These are phyloP conservation scores for Ameiurus melas DNA, from an alignment of 2,113 vertebrate genomes.

Conservation along the genomic window DNA sequence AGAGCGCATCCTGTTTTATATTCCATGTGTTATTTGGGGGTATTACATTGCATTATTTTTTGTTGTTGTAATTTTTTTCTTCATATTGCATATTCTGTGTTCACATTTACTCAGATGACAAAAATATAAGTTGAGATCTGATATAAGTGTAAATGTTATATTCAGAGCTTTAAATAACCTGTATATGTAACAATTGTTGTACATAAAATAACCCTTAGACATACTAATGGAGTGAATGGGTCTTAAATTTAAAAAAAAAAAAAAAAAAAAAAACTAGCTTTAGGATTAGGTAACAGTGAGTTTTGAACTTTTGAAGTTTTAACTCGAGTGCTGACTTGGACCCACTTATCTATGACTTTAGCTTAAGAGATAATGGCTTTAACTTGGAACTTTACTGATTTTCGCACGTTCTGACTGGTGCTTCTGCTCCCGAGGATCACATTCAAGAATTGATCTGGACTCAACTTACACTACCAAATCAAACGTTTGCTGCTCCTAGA, in stretches of 20 bases:
- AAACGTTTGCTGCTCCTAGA: not conserved
- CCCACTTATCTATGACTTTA: not conserved
- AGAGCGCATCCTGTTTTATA: not conserved
- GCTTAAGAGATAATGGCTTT: not conserved
- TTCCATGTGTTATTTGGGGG: too few relatives aligned
- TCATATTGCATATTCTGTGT: not conserved
- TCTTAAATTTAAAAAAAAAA: not conserved
- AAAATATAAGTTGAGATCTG: not conserved
- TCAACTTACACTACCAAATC: not conserved
- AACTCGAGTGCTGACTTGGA: constrained; percentile 12
- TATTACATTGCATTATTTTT: too few relatives aligned
- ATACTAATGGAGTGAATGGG: not conserved
- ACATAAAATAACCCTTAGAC: not conserved
- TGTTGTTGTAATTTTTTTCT: not conserved
- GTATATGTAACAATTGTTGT: not conserved
- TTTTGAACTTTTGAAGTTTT: constrained; percentile 3
- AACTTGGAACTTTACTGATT: not conserved
- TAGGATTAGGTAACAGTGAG: not conserved
- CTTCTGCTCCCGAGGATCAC: not conserved
- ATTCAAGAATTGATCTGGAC: not conserved
- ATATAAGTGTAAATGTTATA: not conserved
- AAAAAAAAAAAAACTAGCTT: not conserved
- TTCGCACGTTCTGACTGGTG: not conserved
- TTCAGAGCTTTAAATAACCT: not conserved
- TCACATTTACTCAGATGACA: not conserved